Conservation (phyloP, 2,888 invertebrate genomes). For the Scelioninae gen. 2 region DNA sequence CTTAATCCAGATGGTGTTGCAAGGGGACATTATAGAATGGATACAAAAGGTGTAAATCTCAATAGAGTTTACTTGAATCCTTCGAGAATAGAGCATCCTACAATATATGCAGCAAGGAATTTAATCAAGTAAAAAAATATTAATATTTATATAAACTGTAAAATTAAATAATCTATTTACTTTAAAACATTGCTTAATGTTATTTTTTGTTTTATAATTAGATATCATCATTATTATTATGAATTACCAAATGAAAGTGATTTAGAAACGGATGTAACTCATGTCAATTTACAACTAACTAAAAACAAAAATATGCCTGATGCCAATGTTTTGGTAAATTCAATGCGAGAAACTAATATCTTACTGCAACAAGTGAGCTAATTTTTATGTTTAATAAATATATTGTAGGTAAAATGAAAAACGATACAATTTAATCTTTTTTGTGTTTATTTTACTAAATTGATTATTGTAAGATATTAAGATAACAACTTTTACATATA, state of each 20-base stretch:
- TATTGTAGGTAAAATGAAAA: too few species aligned
- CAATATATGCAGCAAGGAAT: slow-evolving; percentile 89
- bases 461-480: too few species aligned
- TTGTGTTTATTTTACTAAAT: too few species aligned
- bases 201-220: slow-evolving; percentile 64
- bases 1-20: slow-evolving; percentile 94
- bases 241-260: slow-evolving; percentile 78
- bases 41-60: slow-evolving; percentile 90
- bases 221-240: slow-evolving; percentile 83
- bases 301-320: slow-evolving; percentile 51
- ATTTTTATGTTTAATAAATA: too few species aligned
- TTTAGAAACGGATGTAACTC: slow-evolving; percentile 51
- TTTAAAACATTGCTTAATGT: not conserved
- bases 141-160: not conserved
- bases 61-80: slow-evolving; percentile 92
- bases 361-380: slow-evolving; percentile 69
- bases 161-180: too few species aligned
- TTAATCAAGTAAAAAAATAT: slow-evolving; percentile 78
- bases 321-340: slow-evolving; percentile 62
- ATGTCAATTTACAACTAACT: slow-evolving; percentile 60
- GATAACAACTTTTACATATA: too few species aligned
- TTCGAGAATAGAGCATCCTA: slow-evolving; percentile 84
- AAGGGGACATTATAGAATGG: slow-evolving; percentile 90
- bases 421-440: too few species aligned
- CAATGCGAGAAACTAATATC: slow-evolving; percentile 67